Evolutionary conservation across 2,113 vertebrate species (phyloP).

Genomic region (Helogale parvula): DNA sequence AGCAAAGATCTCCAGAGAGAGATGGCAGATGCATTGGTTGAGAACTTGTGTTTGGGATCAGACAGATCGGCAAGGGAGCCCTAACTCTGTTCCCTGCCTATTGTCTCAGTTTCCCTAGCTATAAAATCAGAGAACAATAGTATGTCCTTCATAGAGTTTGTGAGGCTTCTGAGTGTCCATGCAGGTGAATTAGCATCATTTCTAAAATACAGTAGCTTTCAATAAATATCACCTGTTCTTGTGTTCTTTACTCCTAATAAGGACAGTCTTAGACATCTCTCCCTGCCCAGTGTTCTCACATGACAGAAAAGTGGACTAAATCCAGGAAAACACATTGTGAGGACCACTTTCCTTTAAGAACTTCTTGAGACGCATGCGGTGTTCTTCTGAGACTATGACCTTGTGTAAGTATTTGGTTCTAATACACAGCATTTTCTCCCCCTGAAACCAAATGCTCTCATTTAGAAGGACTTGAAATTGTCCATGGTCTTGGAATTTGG

Average conservation of each 20-base stretch:
- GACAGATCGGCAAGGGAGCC: not conserved
- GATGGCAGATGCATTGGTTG: not conserved
- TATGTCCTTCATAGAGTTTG: not conserved
- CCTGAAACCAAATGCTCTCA: not conserved
- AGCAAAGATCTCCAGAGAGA: not conserved
- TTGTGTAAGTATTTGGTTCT: not conserved
- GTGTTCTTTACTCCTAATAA: not conserved
- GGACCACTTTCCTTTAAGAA: not conserved
- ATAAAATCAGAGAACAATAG: not conserved
- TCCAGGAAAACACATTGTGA: not conserved
- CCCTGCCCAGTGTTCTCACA: no score
- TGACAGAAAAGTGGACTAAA: no score
- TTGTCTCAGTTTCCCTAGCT: not conserved
- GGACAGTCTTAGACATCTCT: not conserved
- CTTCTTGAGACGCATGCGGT: not conserved
- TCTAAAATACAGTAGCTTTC: not conserved
- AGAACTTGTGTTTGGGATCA: not conserved
- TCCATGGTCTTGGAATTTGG: constrained; percentile 21
- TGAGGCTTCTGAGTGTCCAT: not conserved
- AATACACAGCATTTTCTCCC: not conserved
- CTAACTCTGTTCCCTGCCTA: not conserved
- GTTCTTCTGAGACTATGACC: not conserved
- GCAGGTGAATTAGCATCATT: not conserved
- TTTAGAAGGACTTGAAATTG: constrained; percentile 46
- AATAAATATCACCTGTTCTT: not conserved